These are phyloP conservation scores for Mizuhopecten yessoensis DNA, from an alignment of 1,140 invertebrate genomes.

Conservation along the genomic window DNA sequence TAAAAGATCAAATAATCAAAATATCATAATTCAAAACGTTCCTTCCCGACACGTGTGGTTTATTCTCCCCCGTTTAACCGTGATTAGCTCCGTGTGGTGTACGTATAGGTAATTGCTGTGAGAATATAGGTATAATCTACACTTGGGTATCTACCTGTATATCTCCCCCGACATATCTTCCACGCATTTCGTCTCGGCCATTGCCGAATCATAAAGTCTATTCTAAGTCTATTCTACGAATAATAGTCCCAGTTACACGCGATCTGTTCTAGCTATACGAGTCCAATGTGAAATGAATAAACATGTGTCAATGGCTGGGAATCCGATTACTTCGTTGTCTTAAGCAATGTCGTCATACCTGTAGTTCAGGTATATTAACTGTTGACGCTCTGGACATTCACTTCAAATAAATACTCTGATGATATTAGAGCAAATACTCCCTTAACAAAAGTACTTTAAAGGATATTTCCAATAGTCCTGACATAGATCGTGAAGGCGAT, in stretches of 20 bases:
- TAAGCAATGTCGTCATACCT: neutral
- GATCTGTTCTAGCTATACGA: neutral
- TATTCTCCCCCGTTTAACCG: neutral
- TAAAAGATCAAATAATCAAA: too few species aligned
- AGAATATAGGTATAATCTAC: neutral
- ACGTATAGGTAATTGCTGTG: too few species aligned
- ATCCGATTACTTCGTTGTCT: neutral
- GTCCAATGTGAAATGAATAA: neutral
- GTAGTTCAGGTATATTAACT: neutral
- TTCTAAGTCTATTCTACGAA: neutral
- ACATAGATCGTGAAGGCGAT: neutral
- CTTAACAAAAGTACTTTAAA: too few species aligned
- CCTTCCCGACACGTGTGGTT: neutral
- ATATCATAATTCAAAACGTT: neutral
- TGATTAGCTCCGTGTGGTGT: neutral
- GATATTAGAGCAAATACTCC: too few species aligned
- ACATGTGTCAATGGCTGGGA: neutral
- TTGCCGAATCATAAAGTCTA: constrained; percentile 28
- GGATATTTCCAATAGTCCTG: too few species aligned
- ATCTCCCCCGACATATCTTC: neutral
- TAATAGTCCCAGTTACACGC: neutral
- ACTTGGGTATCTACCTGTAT: neutral
- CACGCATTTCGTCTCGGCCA: neutral
- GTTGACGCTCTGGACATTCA: neutral
- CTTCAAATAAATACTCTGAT: neutral